Percentiles rank a stretch among this genome's conserved stretches.
Evolutionary conservation across 2,797 vertebrate species (phyloP).

Genomic region (Hydrolagus colliei): DNA sequence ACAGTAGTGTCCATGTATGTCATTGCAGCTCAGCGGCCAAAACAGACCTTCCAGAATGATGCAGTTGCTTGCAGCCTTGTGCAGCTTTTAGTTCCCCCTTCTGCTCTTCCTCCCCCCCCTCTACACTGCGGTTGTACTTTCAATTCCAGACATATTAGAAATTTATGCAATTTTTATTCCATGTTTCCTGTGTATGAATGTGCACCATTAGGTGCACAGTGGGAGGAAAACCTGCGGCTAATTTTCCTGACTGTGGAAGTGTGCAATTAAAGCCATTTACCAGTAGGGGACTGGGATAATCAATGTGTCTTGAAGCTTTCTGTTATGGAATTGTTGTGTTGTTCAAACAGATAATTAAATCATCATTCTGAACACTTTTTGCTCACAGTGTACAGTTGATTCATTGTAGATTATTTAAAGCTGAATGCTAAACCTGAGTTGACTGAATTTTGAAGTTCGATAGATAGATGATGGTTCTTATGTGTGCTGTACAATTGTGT

Average conservation of each 20-base stretch:
- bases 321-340: constrained; percentile 53
- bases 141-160: background rate
- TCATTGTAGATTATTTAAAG: constrained; percentile 17
- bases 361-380: constrained; percentile 45
- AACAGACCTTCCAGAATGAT: background rate
- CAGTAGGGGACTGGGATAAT: constrained; percentile 50
- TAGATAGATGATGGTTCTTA: background rate
- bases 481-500: background rate
- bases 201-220: constrained; percentile 46
- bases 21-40: background rate
- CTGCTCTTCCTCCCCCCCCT: background rate
- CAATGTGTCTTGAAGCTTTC: constrained; percentile 48
- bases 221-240: constrained; percentile 48
- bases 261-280: constrained; percentile 52
- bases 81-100: background rate
- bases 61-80: background rate
- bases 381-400: constrained; percentile 33
- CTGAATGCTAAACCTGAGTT: background rate
- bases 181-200: constrained; percentile 43
- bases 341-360: constrained; percentile 55
- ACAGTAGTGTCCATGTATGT: no score
- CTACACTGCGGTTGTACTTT: background rate
- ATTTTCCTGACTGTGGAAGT: constrained; percentile 49
- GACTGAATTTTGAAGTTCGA: background rate
- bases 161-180: constrained; percentile 2